Base-by-base conservation (phyloP, 2,888 invertebrate genomes). In the Stomorhina lunata region DNA sequence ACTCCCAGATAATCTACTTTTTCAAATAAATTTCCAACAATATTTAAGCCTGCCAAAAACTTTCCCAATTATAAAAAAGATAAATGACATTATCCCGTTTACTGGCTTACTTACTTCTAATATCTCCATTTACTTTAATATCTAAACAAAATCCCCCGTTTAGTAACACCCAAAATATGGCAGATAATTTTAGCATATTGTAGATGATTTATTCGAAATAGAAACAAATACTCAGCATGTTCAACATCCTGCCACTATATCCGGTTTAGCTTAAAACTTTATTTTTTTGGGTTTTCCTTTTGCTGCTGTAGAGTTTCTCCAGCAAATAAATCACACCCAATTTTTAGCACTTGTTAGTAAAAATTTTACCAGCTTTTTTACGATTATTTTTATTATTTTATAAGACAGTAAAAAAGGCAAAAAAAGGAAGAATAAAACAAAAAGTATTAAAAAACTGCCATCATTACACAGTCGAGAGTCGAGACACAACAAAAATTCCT, bases 251-350 rank as follows among this genome's bases (percentile, higher is more conserved):
- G 76, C 69, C 63, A 69, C 55, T 75, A 80, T 75, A 15, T 69
- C 80, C 65, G 80, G 69, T 15, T 71, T 71, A 55, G 15, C 40
- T 40, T 75, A 69, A 71, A 71, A 48, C 65, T 73, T 53, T 63
- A n/a, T n/a, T n/a, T n/a, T n/a, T n/a, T n/a, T n/a, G n/a, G n/a
- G n/a, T n/a, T n/a, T n/a, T n/a, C n/a, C n/a, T n/a, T n/a, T n/a
- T n/a, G n/a, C n/a, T n/a, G n/a, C n/a, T n/a, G n/a, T 17, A 59
- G 79, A 75, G 53, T n/a, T n/a, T n/a, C 79, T 71, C 32, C 50
- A 80, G 71, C 59, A 76, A 68, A 84, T 84, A 84, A 81, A 84
- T 84, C 81, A 81, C 81, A 84, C 68, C 81, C 84, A 76, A 76
- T 79, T 84, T 75, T 65, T 69, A 75, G 57, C 73, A 82, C 69